These are phyloP conservation scores for Hanleya hanleyi DNA, from an alignment of 2,888 invertebrate species.

Conservation along the genomic window DNA sequence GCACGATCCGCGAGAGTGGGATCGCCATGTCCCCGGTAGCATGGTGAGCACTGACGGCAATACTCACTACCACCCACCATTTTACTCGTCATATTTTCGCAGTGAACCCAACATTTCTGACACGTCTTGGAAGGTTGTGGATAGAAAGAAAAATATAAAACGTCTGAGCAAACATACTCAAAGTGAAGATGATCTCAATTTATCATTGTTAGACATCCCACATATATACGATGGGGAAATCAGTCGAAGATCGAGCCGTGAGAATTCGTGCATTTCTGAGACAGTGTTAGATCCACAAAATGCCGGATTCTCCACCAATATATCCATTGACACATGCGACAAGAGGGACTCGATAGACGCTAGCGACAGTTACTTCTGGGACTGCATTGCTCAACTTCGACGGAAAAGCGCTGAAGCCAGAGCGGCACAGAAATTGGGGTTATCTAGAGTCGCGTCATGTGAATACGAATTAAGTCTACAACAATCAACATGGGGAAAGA, in stretches of 20 bases:
- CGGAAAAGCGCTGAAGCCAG: neutral
- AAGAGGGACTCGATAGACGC: neutral
- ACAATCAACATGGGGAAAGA: neutral
- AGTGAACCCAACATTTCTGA: slow-evolving; percentile 10
- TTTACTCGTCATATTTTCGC: neutral
- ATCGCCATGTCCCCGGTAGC: neutral
- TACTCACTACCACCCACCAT: neutral
- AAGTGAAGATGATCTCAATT: neutral
- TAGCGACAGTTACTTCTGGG: neutral
- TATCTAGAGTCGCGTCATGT: neutral
- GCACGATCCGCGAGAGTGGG: neutral
- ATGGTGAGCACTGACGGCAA: neutral
- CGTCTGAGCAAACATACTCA: neutral
- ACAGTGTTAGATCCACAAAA: neutral
- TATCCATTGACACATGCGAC: neutral
- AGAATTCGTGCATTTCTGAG: neutral
- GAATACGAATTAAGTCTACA: neutral
- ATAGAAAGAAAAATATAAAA: too few species aligned
- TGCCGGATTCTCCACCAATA: neutral
- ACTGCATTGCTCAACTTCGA: neutral
- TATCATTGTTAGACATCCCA: neutral
- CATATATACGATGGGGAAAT: neutral
- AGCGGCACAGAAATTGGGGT: neutral
- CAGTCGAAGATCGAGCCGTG: neutral
- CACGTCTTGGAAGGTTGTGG: too few species aligned